These are phyloP conservation scores for Sinonovacula constricta DNA, from an alignment of 1,140 invertebrate species.

Conservation along the genomic window DNA sequence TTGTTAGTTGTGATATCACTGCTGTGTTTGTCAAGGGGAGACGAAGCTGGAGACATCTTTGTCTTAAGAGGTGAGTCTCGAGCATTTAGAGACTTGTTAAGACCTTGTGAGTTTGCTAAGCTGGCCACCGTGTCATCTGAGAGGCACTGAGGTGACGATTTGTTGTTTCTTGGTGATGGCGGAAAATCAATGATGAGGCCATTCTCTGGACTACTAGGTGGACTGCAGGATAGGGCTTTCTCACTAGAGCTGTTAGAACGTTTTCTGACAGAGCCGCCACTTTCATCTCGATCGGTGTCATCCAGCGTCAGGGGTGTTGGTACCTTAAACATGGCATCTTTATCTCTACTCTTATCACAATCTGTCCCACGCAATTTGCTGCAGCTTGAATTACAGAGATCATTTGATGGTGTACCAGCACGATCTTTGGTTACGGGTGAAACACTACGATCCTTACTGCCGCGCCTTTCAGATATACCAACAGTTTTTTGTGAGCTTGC, in stretches of 20 bases:
- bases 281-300: constrained; percentile 12
- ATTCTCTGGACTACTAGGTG: constrained; percentile 76
- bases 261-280: constrained; percentile 23
- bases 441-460: neutral
- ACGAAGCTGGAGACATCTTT: constrained; percentile 52
- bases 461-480: neutral
- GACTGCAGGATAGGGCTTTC: constrained; percentile 57
- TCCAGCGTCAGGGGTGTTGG: constrained; percentile 53
- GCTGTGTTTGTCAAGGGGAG: constrained; percentile 75
- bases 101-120: constrained; percentile 6
- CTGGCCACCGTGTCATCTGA: neutral
- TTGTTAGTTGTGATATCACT: constrained; percentile 78
- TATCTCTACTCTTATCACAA: neutral
- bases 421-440: neutral
- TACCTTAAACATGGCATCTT: constrained; percentile 58
- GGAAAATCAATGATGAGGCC: constrained; percentile 76
- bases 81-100: constrained; percentile 25
- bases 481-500: neutral
- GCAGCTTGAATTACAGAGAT: neutral
- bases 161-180: constrained; percentile 55
- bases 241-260: constrained; percentile 8
- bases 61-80: constrained; percentile 81
- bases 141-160: constrained; percentile 39
- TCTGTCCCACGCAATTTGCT: neutral
- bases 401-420: neutral